These are phyloP conservation scores for Aphidoletes aphidimyza DNA, from an alignment of 2,888 invertebrate genomes.

Conservation along the genomic window DNA sequence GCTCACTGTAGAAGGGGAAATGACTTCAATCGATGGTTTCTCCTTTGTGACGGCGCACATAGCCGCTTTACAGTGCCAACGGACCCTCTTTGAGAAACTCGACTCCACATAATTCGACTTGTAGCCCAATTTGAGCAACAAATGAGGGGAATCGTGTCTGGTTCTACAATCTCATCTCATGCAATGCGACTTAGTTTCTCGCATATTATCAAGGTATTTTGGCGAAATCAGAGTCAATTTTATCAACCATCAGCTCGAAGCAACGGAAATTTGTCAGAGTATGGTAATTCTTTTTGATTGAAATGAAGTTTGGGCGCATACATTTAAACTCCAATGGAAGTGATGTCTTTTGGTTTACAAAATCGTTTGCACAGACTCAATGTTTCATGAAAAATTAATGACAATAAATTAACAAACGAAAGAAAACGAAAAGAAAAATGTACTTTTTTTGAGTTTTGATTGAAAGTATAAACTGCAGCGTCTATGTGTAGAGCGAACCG, in stretches of 20 bases:
- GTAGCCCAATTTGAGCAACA: constrained; percentile 21
- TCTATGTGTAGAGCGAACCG: background rate
- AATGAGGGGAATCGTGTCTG: background rate
- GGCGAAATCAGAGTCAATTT: too few relatives aligned
- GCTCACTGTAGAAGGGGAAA: background rate
- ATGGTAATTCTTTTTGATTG: background rate
- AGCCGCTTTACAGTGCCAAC: background rate
- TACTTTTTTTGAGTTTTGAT: background rate
- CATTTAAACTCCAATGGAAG: too few relatives aligned
- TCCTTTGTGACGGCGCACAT: too few relatives aligned
- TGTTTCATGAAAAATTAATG: constrained; percentile 38
- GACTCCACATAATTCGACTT: background rate
- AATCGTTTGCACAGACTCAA: background rate
- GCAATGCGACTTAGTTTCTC: too few relatives aligned
- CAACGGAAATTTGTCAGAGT: background rate
- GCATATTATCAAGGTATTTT: too few relatives aligned
- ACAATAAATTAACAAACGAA: constrained; percentile 34
- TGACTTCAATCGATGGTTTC: background rate
- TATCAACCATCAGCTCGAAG: too few relatives aligned
- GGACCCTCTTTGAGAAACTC: background rate
- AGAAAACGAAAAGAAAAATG: background rate
- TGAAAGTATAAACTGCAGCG: background rate
- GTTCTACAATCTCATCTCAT: background rate
- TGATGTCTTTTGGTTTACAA: background rate
- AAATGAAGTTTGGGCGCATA: background rate